Percentiles rank a stretch among this genome's conserved stretches.
Evolutionary conservation across 2,113 vertebrate species (phyloP).

Genomic region (Vidua chalybeata): DNA sequence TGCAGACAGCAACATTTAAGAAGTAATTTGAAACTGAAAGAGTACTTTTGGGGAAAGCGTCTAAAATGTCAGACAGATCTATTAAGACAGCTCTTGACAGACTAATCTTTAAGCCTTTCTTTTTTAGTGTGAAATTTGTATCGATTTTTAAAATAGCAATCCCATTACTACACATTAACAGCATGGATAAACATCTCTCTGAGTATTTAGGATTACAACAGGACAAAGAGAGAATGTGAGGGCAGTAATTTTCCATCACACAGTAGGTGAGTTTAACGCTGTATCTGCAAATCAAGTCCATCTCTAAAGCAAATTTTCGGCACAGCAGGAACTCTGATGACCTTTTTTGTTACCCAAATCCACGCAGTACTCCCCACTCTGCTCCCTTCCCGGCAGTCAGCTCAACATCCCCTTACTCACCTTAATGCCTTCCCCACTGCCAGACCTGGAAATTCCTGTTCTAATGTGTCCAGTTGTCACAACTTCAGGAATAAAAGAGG

Average conservation of each 20-base stretch:
- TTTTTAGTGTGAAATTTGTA: constrained; percentile 51
- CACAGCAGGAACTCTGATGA: background rate
- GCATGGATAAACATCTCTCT: constrained; percentile 17
- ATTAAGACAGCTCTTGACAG: constrained; percentile 59
- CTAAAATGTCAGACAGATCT: constrained; percentile 49
- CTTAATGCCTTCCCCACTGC: background rate
- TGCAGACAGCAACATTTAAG: constrained; percentile 28
- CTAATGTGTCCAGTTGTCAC: rapidly evolving
- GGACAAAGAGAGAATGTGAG: background rate
- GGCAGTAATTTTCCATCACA: constrained; percentile 59
- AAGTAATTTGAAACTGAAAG: constrained; percentile 46
- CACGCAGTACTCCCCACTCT: background rate
- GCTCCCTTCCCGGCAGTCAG: background rate
- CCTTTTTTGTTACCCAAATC: background rate
- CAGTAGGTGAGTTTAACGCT: background rate
- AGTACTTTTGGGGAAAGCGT: constrained; percentile 39
- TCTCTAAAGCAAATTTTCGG: background rate
- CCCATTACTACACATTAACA: constrained; percentile 68
- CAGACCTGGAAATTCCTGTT: background rate
- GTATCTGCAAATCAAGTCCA: background rate
- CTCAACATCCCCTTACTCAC: background rate
- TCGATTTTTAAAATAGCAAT: constrained; percentile 63
- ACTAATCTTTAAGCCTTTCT: constrained; percentile 28
- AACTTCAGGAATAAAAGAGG: background rate
- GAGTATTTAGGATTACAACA: constrained; percentile 3